Conservation (phyloP, 2,888 invertebrate species). For the Drosophila greeni region DNA sequence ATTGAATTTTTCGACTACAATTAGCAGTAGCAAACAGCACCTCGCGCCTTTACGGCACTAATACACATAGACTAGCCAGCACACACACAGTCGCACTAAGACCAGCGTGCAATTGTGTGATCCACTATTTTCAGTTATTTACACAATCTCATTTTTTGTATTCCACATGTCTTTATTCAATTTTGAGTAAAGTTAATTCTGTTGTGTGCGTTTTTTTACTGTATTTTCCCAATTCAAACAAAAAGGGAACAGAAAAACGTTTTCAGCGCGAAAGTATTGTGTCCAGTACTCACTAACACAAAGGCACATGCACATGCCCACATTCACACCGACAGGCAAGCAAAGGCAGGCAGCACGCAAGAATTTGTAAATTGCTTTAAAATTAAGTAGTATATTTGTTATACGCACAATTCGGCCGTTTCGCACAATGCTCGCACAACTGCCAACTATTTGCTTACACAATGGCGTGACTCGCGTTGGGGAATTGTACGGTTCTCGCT, state of each 20-base stretch:
- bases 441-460: slow-evolving; percentile 50
- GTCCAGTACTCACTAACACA: slow-evolving; percentile 48
- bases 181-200: slow-evolving; percentile 34
- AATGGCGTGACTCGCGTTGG: slow-evolving; percentile 64
- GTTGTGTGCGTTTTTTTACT: slow-evolving; percentile 10
- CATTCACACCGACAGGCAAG: slow-evolving; percentile 41
- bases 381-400: slow-evolving; percentile 42
- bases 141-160: slow-evolving; percentile 52
- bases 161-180: slow-evolving; percentile 28
- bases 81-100: slow-evolving; percentile 11
- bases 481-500: slow-evolving; percentile 57
- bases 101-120: slow-evolving; percentile 24
- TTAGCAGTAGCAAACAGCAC: slow-evolving; percentile 43
- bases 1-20: slow-evolving; percentile 61
- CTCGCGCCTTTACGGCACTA: slow-evolving; percentile 65
- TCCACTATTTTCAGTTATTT: slow-evolving; percentile 70
- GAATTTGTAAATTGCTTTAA: slow-evolving; percentile 62
- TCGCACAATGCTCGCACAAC: slow-evolving; percentile 46
- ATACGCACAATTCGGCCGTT: slow-evolving; percentile 58
- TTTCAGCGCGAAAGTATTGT: slow-evolving; percentile 70
- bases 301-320: slow-evolving; percentile 27
- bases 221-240: slow-evolving; percentile 33
- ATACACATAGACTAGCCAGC: slow-evolving; percentile 22
- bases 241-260: slow-evolving; percentile 58
- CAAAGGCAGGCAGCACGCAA: slow-evolving; percentile 58